A percentile compares a stretch with the other conserved stretches of the same genome.
These are phyloP conservation scores for Zaprionus ghesquierei DNA, from an alignment of 1,140 invertebrate species.

Conservation along the genomic window DNA sequence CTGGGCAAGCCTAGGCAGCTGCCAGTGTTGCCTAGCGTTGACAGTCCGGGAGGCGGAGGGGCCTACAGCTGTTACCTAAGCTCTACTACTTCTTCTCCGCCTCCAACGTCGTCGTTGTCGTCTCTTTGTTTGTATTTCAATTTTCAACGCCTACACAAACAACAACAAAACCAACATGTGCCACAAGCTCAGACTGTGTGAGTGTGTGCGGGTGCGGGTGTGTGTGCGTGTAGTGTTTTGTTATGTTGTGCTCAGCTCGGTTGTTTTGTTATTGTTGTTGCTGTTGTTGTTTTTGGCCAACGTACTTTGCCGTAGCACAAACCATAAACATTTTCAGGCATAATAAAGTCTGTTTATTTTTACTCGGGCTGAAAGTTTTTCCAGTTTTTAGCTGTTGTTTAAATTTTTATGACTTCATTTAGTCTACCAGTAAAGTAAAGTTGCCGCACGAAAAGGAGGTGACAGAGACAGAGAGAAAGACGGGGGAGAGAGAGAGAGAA, in stretches of 20 bases:
- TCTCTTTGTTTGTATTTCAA: conserved; percentile 76
- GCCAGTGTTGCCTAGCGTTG: background rate
- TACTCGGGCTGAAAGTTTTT: conserved; percentile 54
- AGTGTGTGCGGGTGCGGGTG: background rate
- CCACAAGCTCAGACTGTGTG: background rate
- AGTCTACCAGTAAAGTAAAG: conserved; percentile 31
- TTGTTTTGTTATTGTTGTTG: no score
- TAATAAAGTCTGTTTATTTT: conserved; percentile 73
- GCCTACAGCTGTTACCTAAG: background rate
- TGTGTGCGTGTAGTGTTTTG: conserved; percentile 56
- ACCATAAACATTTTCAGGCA: conserved; percentile 70
- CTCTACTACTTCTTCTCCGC: conserved; percentile 17
- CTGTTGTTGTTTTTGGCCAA: conserved; percentile 24
- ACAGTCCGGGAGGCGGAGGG: no score
- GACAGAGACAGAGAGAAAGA: background rate
- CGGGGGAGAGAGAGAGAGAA: background rate
- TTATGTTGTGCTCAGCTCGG: conserved; percentile 41
- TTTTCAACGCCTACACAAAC: conserved; percentile 70
- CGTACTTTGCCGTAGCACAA: conserved; percentile 27
- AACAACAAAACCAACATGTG: conserved; percentile 23
- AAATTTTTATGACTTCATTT: conserved; percentile 73
- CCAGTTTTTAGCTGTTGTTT: conserved; percentile 47
- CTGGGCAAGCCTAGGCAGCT: conserved; percentile 16
- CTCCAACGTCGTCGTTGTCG: no score
- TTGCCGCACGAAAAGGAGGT: background rate